Evolutionary conservation across 2,113 vertebrate species (phyloP).

Genomic region (Pycnonotus jocosus): DNA sequence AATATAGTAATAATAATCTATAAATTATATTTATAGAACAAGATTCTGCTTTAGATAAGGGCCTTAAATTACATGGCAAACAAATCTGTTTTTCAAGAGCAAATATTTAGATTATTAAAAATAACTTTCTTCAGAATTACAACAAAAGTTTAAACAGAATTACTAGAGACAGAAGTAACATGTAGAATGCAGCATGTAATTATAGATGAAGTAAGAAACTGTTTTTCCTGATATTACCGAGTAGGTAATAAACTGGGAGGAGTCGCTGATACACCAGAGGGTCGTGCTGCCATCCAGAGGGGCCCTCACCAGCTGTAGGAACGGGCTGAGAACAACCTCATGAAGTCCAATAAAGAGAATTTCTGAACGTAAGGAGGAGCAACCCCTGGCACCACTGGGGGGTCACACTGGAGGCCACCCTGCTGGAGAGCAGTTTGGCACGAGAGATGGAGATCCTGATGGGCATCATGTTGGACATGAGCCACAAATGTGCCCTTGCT

Average conservation of each 20-base stretch:
- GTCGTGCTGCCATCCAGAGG: not conserved
- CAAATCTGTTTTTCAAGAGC: not conserved
- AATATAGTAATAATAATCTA: not conserved
- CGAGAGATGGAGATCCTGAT: not conserved
- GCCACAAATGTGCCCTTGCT: not conserved
- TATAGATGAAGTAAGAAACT: not conserved
- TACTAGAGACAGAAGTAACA: not conserved
- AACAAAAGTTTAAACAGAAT: not conserved
- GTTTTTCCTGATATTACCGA: not conserved
- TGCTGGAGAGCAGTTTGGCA: not conserved
- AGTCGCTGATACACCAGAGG: not conserved
- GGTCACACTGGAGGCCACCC: not conserved
- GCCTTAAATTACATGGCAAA: not conserved
- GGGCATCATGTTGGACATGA: not conserved
- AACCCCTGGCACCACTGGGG: rapidly evolving
- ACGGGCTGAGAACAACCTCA: not conserved
- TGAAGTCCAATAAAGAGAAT: not conserved
- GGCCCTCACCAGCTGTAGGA: not conserved
- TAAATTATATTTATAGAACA: not conserved
- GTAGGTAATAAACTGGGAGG: not conserved
- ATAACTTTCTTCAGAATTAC: not conserved
- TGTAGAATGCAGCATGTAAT: not conserved
- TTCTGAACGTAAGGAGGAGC: not conserved
- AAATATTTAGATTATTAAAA: not conserved
- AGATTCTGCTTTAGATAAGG: not conserved